A percentile compares a stretch with the other conserved stretches of the same genome.
These are phyloP conservation scores for Rousettus madagascariensis DNA, from an alignment of 2,797 vertebrate genomes.

Conservation along the genomic window DNA sequence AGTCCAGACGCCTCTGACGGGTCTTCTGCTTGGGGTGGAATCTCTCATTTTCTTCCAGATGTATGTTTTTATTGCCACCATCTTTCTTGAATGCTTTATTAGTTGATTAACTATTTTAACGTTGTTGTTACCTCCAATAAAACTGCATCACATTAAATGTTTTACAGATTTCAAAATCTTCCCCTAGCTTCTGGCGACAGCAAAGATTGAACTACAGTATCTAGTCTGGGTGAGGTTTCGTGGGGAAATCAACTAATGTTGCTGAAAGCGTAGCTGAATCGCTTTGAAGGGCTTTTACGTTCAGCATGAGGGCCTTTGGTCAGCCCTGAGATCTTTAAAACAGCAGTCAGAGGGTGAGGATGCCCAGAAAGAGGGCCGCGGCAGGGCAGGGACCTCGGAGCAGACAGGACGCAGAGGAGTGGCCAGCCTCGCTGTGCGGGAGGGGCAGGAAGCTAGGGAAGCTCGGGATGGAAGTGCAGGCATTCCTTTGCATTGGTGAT, in stretches of 20 bases:
- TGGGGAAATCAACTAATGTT: too few species aligned
- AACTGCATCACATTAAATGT: not conserved
- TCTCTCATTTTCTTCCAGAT: not conserved
- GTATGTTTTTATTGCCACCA: not conserved
- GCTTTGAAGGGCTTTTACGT: not conserved
- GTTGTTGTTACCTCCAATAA: not conserved
- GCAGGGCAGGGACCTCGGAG: not conserved
- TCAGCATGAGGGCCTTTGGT: not conserved
- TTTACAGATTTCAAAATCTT: not conserved
- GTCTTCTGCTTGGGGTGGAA: slow-evolving; percentile 17
- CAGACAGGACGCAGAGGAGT: fast-evolving
- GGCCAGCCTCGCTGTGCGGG: fast-evolving
- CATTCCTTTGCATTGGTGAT: fast-evolving
- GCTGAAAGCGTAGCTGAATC: not conserved
- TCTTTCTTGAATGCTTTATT: not conserved
- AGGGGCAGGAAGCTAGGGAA: too few species aligned
- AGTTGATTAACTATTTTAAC: not conserved
- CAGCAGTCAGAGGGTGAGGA: not conserved
- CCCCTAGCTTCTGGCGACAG: not conserved
- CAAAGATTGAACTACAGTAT: not conserved
- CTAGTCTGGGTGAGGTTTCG: not conserved
- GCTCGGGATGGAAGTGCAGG: not conserved
- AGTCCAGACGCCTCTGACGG: slow-evolving; percentile 52
- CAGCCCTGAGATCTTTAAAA: fast-evolving
- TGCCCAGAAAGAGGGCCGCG: too few species aligned